Evolutionary conservation across 2,797 vertebrate genomes (phyloP).

Genomic region (Rhincodon typus): DNA sequence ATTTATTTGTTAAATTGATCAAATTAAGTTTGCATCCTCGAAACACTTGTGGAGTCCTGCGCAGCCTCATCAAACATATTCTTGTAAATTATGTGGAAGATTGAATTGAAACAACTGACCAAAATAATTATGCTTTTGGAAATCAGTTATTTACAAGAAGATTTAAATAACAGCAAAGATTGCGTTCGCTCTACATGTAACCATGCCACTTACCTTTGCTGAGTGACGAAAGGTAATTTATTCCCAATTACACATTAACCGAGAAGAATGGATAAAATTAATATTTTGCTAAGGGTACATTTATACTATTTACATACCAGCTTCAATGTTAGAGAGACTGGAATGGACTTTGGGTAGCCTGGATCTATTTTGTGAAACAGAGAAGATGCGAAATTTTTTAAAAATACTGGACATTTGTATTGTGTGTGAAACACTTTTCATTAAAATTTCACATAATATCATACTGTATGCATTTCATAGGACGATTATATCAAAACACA

Average conservation of each 20-base stretch:
- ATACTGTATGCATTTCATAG: background rate
- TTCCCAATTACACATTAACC: background rate
- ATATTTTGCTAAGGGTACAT: background rate
- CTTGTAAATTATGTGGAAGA: background rate
- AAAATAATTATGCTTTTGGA: background rate
- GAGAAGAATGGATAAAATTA: background rate
- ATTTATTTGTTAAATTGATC: constrained; percentile 1
- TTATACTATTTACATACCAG: background rate
- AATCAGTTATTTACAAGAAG: background rate
- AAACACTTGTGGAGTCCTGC: background rate
- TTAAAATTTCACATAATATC: background rate
- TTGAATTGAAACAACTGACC: background rate
- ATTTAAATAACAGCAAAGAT: background rate
- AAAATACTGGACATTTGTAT: background rate
- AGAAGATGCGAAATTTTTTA: background rate
- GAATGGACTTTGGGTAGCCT: background rate
- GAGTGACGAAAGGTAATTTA: background rate
- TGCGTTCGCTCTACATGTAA: background rate
- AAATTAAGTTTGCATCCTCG: background rate
- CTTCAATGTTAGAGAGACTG: background rate
- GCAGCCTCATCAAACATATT: background rate
- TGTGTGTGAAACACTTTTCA: background rate
- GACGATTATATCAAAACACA: background rate
- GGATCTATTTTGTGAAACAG: background rate
- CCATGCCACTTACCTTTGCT: background rate